phyloP scores from a whole-genome alignment of 37 sponge, comb jelly and placozoan species.

The Lycopodina hypogea region DNA sequence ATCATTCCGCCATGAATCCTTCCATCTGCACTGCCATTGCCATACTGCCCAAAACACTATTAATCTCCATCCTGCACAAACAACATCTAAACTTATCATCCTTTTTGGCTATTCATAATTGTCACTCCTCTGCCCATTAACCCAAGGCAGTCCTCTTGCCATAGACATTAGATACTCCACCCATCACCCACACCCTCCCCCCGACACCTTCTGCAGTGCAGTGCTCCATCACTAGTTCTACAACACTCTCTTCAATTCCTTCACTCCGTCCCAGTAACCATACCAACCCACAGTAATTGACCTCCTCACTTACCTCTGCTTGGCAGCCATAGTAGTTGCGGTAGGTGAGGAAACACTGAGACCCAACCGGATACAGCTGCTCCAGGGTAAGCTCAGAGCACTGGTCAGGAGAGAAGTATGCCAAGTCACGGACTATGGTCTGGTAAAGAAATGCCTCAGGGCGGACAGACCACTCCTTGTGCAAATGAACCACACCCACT shows the following conservation, averaged over 20 bases:
- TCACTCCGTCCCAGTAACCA: neutral
- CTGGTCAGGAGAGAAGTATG: slow-evolving; percentile 42
- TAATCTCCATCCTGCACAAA: neutral
- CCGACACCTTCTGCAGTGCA: neutral
- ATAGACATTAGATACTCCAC: too few relatives aligned
- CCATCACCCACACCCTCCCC: too few relatives aligned
- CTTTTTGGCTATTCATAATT: too few relatives aligned
- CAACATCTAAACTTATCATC: neutral
- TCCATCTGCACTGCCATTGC: too few relatives aligned
- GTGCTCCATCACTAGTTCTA: neutral
- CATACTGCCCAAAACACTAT: too few relatives aligned
- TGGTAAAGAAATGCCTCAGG: slow-evolving; percentile 55
- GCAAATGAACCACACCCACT: slow-evolving; percentile 45
- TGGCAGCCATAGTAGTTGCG: slow-evolving; percentile 62
- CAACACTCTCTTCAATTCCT: neutral
- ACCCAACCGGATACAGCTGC: slow-evolving; percentile 48
- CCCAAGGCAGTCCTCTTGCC: too few relatives aligned
- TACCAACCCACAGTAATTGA: too few relatives aligned
- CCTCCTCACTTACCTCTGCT: slow-evolving; percentile 65
- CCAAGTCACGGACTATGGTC: slow-evolving; percentile 55
- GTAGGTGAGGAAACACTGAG: slow-evolving; percentile 55
- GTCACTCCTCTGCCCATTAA: too few relatives aligned
- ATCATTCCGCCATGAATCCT: too few relatives aligned
- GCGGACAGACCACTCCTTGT: slow-evolving; percentile 51
- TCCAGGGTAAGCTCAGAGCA: slow-evolving; percentile 35